Evolutionary conservation across 1,140 invertebrate genomes (phyloP).

Genomic region (Leptopilina boulardi): DNA sequence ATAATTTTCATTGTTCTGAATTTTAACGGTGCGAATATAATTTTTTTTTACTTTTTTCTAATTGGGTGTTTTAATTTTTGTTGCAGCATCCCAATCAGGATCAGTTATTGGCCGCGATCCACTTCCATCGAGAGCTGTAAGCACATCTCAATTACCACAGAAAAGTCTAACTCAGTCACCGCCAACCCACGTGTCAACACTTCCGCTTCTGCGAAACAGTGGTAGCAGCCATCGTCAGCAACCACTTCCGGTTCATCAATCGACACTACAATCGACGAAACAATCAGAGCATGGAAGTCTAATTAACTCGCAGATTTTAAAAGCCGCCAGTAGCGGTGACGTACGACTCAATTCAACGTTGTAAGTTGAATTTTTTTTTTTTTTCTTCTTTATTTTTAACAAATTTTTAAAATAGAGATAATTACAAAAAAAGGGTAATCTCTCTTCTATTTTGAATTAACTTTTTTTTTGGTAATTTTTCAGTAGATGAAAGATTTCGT

Average conservation of each 20-base stretch:
- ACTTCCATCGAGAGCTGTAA: slow-evolving; percentile 73
- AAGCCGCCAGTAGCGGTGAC: slow-evolving; percentile 61
- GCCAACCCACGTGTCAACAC: slow-evolving; percentile 71
- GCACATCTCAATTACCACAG: slow-evolving; percentile 73
- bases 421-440: too few species aligned
- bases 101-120: slow-evolving; percentile 77
- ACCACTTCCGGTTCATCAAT: slow-evolving; percentile 59
- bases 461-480: too few species aligned
- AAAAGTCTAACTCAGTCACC: slow-evolving; percentile 57
- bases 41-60: background rate
- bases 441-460: background rate
- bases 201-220: slow-evolving; percentile 60
- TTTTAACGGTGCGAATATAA: too few species aligned
- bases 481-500: too few species aligned
- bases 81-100: slow-evolving; percentile 78
- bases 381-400: background rate
- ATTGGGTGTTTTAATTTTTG: slow-evolving; percentile 31
- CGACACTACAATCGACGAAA: slow-evolving; percentile 44
- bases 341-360: slow-evolving; percentile 47
- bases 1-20: too few species aligned
- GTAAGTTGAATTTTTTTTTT: slow-evolving; percentile 28
- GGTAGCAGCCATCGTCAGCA: slow-evolving; percentile 44
- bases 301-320: slow-evolving; percentile 48
- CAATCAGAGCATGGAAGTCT: slow-evolving; percentile 31
- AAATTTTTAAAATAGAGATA: too few species aligned